Base-by-base conservation (phyloP, 2,797 vertebrate species). In the Pseudochirops corinnae region DNA sequence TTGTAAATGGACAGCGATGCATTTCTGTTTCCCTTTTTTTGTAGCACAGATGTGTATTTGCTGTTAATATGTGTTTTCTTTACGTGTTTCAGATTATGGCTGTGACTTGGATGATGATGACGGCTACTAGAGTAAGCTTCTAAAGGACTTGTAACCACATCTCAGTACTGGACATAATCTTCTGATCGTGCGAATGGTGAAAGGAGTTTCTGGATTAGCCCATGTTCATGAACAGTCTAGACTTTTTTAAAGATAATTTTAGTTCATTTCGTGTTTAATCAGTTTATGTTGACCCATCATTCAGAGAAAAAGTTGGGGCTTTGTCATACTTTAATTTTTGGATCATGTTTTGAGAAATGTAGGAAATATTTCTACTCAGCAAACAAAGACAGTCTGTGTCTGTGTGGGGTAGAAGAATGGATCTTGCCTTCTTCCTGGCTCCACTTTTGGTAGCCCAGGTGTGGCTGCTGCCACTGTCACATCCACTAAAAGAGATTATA, bases 31-130 rank as follows among this genome's bases (percentile, higher is more conserved):
- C 39, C 67, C 21, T 46, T 33, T 16, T 55, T 55, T 56, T 92
- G 31, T 92, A 92, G 29, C 16, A 55, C 16, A 55, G 9, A 24
- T 9, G 2, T 39, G 1, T 82, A 82, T 46, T 82, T 39, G 18
- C n/a, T 82, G n/a, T 96, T 96, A 96, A 82, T 82, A 21, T 21
- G n/a, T 82, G 39, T 87, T 87, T 82, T 91, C 57, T 93, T 46
- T 92, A 0, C 97, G 82, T 96, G 39, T 98, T 98, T 93, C 99
- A 99, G 99, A 99, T 98, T 99, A 99, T 0, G 99, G 99, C 97
- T 99, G 98, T 93, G 99, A 99, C 0, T 98, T 98, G 29, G 99
- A 99, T 0, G 99, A 99, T 0, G 99, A 99, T 0, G 99, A 99
- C 0, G 99, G 99, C 93, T 99, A 99, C 97, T 99, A 98, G 98